These are phyloP conservation scores for Gopherus flavomarginatus DNA, from an alignment of 2,113 vertebrate species.

Conservation along the genomic window DNA sequence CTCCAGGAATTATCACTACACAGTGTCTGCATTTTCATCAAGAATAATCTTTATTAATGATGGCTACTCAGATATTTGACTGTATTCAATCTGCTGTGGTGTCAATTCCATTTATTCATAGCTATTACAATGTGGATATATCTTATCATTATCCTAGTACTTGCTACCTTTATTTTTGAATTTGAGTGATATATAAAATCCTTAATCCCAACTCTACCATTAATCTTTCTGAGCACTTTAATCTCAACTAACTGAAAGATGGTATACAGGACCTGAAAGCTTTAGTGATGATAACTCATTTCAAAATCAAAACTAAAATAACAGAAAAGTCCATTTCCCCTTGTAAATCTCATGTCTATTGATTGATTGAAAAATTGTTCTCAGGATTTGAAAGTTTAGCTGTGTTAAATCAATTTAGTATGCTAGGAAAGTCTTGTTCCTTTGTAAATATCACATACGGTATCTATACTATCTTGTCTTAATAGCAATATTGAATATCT, in stretches of 20 bases:
- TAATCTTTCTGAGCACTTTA: constrained; percentile 59
- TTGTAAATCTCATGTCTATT: constrained; percentile 15
- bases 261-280: constrained; percentile 42
- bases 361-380: not conserved
- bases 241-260: constrained; percentile 62
- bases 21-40: constrained; percentile 35
- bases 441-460: not conserved
- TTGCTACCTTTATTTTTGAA: constrained; percentile 57
- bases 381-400: constrained; percentile 4
- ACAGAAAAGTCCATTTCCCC: constrained; percentile 43
- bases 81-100: constrained; percentile 24
- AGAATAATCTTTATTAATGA: constrained; percentile 54
- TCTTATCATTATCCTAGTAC: constrained; percentile 45
- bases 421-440: not conserved
- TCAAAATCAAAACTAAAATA: constrained; percentile 68
- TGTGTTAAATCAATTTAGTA: not conserved
- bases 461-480: not conserved
- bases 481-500: constrained; percentile 2
- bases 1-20: constrained; percentile 22
- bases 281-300: constrained; percentile 45
- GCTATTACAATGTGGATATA: constrained; percentile 35
- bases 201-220: constrained; percentile 63
- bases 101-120: constrained; percentile 64
- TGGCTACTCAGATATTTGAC: constrained; percentile 33
- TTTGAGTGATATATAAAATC: constrained; percentile 66